Evolutionary conservation across 1,140 invertebrate species (phyloP).

Genomic region (Meloidogyne hapla): DNA sequence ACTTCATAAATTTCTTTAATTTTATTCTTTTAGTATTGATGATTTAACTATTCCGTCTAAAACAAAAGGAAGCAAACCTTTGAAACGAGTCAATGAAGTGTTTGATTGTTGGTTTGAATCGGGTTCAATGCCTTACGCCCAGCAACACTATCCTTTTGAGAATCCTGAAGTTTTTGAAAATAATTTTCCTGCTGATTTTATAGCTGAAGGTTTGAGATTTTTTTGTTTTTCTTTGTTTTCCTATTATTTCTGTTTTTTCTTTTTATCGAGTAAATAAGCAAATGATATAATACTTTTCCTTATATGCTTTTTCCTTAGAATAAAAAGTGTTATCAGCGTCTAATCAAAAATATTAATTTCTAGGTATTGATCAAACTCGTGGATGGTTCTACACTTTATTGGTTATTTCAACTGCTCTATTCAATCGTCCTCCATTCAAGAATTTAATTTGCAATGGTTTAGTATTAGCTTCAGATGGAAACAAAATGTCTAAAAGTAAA

Average conservation of each 20-base stretch:
- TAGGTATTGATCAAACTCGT: conserved; percentile 88
- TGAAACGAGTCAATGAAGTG: conserved; percentile 85
- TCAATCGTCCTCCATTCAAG: conserved; percentile 93
- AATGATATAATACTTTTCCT: too few species aligned
- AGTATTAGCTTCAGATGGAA: conserved; percentile 86
- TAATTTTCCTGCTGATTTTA: conserved; percentile 97
- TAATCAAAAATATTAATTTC: too few species aligned
- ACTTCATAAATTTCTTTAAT: conserved; percentile 1
- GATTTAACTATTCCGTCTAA: conserved; percentile 87
- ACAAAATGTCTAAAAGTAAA: conserved; percentile 99
- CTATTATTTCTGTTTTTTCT: too few species aligned
- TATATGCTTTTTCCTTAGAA: too few species aligned
- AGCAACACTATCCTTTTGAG: conserved; percentile 89
- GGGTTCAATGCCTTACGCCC: conserved; percentile 97
- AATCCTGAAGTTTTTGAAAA: conserved; percentile 85
- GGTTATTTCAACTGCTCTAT: conserved; percentile 92
- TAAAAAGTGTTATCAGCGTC: too few species aligned
- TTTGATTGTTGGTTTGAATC: conserved; percentile 99
- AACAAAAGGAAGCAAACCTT: conserved; percentile 76
- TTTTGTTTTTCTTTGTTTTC: conserved; percentile 21
- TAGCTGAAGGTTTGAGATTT: conserved; percentile 79
- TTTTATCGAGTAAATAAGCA: too few species aligned
- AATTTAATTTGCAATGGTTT: conserved; percentile 94
- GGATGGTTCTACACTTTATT: conserved; percentile 93
- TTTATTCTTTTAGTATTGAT: conserved; percentile 72